phyloP scores from a whole-genome alignment of 2,888 invertebrate genomes.

The Sepioteuthis lessoniana region DNA sequence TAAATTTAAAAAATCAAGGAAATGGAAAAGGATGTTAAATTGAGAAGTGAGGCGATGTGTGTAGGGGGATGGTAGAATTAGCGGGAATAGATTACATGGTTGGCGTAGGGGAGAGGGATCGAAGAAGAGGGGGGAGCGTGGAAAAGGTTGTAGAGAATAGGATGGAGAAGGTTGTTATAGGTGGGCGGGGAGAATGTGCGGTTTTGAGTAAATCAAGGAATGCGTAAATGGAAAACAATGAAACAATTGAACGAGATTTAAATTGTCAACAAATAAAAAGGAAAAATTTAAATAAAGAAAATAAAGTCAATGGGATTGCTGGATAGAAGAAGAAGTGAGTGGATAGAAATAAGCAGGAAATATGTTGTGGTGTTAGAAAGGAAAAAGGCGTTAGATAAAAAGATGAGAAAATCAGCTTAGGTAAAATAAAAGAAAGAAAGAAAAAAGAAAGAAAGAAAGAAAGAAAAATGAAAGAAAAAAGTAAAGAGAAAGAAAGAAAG shows the following conservation, averaged over 20 bases:
- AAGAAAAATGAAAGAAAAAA: too few species aligned
- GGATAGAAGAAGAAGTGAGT: neutral
- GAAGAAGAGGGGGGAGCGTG: neutral
- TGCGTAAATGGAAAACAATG: slow-evolving; percentile 21
- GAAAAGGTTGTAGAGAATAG: neutral
- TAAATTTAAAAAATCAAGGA: neutral
- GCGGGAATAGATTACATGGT: neutral
- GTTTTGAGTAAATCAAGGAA: slow-evolving; percentile 3
- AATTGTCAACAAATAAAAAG: slow-evolving; percentile 1
- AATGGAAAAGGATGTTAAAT: neutral
- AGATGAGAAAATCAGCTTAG: too few species aligned
- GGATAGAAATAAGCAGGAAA: neutral
- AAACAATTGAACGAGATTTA: slow-evolving; percentile 33
- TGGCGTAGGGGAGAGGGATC: neutral
- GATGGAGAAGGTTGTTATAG: neutral
- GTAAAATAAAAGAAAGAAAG: too few species aligned
- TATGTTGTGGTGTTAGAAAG: neutral
- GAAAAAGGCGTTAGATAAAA: neutral
- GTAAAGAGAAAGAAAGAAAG: too few species aligned
- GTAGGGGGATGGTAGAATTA: neutral
- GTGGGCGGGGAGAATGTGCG: neutral
- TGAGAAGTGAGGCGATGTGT: neutral
- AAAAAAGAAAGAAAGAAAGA: too few species aligned
- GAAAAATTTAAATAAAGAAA: neutral
- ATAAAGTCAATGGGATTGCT: neutral